A percentile compares a stretch with the other conserved stretches of the same genome.
phyloP scores from a whole-genome alignment of 2,888 invertebrate genomes.

The Troilus luridus region DNA sequence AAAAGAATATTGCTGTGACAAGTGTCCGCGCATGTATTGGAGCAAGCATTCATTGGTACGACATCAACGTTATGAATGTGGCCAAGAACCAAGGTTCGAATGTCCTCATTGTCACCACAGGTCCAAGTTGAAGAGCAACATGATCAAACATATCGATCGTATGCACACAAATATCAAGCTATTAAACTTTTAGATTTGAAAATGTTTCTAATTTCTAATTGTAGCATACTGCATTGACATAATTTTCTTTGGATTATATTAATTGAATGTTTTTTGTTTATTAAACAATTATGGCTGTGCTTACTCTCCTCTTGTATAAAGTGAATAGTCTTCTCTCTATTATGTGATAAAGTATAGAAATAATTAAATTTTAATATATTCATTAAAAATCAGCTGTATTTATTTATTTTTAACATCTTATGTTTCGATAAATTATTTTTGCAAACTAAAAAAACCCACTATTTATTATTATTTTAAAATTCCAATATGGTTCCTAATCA shows the following conservation, averaged over 20 bases:
- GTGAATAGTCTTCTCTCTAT: not conserved
- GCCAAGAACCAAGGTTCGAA: conserved; percentile 59
- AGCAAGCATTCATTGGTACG: conserved; percentile 61
- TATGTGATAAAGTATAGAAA: not conserved
- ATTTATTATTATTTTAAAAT: not conserved
- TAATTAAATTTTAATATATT: not conserved
- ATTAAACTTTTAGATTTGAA: not conserved
- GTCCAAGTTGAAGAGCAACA: conserved; percentile 60
- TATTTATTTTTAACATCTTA: not conserved
- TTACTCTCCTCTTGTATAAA: conserved; percentile 15
- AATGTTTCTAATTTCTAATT: not conserved
- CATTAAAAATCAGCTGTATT: not conserved
- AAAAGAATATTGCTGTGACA: conserved; percentile 58
- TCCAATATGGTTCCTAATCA: not conserved
- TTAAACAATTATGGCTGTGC: conserved; percentile 32
- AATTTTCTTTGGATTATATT: not conserved
- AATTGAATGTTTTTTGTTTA: conserved; percentile 17
- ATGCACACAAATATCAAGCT: conserved; percentile 55
- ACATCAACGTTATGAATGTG: conserved; percentile 60
- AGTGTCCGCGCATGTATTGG: conserved; percentile 62
- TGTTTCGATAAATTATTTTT: not conserved
- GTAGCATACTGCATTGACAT: not conserved
- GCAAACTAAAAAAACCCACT: not conserved
- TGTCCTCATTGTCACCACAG: conserved; percentile 63
- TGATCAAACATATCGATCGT: conserved; percentile 65